Conservation (phyloP, 2,113 vertebrate species). For the Murina feae region DNA sequence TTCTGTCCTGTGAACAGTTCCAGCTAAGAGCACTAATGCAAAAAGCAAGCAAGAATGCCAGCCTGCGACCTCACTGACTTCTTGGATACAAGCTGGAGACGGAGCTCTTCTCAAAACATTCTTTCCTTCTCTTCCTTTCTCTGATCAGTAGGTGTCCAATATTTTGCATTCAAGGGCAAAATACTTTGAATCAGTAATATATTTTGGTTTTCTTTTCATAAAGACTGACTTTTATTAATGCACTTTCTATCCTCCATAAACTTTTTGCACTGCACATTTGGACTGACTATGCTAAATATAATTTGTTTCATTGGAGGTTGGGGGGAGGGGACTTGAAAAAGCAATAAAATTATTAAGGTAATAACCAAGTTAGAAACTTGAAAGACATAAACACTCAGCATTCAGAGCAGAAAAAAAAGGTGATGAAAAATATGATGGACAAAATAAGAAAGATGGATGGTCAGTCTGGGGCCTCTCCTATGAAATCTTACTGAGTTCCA, state of each 20-base stretch:
- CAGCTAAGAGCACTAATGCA: slow-evolving; percentile 98
- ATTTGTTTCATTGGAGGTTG: slow-evolving; percentile 80
- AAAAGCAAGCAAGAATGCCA: slow-evolving; percentile 97
- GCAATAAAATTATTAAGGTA: not conserved
- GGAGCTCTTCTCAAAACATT: slow-evolving; percentile 64
- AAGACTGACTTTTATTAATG: slow-evolving; percentile 94
- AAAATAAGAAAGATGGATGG: not conserved
- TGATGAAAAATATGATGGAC: not conserved
- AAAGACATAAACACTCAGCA: not conserved
- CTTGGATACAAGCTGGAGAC: slow-evolving; percentile 41
- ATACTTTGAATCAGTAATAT: slow-evolving; percentile 89
- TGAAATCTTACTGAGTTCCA: not conserved
- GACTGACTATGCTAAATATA: slow-evolving; percentile 83
- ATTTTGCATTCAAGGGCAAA: slow-evolving; percentile 88
- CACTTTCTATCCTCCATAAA: slow-evolving; percentile 91
- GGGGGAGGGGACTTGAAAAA: slow-evolving; percentile 96
- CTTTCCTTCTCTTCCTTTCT: slow-evolving; percentile 73
- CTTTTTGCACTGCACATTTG: slow-evolving; percentile 83
- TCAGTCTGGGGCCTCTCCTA: not conserved
- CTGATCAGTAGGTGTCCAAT: slow-evolving; percentile 83
- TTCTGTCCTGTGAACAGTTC: slow-evolving; percentile 98
- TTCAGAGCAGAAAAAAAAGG: not conserved
- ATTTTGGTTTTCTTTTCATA: slow-evolving; percentile 87
- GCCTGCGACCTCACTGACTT: slow-evolving; percentile 95
- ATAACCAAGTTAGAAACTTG: not conserved